Conservation (phyloP, 2,888 invertebrate species). For the Ichneumoninae sp. region DNA sequence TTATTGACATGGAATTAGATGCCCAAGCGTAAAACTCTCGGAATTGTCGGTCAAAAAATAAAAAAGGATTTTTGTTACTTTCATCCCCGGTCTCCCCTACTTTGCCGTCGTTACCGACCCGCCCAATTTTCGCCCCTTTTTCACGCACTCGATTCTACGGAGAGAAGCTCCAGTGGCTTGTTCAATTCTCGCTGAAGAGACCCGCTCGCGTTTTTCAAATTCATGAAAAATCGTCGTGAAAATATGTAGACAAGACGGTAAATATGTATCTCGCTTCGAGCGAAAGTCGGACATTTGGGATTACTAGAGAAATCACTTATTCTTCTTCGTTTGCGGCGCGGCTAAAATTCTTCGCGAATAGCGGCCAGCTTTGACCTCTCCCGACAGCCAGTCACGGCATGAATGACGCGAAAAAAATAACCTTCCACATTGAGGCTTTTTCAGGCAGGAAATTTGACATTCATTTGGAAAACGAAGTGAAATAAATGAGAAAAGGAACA, state of each 20-base stretch:
- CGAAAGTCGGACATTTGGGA: background rate
- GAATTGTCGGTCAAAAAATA: too few relatives aligned
- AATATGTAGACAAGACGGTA: background rate
- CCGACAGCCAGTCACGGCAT: too few relatives aligned
- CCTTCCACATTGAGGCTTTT: too few relatives aligned
- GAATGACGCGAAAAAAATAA: too few relatives aligned
- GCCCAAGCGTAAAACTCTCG: too few relatives aligned
- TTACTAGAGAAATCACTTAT: background rate
- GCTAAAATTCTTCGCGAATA: too few relatives aligned
- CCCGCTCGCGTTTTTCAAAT: background rate
- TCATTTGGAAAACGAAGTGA: background rate
- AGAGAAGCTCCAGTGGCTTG: slow-evolving; percentile 1
- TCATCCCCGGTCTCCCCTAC: too few relatives aligned
- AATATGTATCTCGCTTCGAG: background rate
- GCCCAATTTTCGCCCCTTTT: slow-evolving; percentile 38
- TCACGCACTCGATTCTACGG: slow-evolving; percentile 16
- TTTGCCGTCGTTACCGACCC: slow-evolving; percentile 28
- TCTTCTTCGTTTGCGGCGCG: background rate
- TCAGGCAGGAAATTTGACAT: too few relatives aligned
- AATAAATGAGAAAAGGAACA: background rate
- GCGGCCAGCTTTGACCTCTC: too few relatives aligned
- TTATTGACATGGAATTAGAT: too few relatives aligned
- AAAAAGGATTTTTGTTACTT: too few relatives aligned
- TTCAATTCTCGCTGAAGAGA: background rate
- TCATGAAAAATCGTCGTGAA: background rate